A percentile compares a stretch with the other conserved stretches of the same genome.
phyloP scores from a whole-genome alignment of 2,797 vertebrate genomes.

The Sparidentex hasta region DNA sequence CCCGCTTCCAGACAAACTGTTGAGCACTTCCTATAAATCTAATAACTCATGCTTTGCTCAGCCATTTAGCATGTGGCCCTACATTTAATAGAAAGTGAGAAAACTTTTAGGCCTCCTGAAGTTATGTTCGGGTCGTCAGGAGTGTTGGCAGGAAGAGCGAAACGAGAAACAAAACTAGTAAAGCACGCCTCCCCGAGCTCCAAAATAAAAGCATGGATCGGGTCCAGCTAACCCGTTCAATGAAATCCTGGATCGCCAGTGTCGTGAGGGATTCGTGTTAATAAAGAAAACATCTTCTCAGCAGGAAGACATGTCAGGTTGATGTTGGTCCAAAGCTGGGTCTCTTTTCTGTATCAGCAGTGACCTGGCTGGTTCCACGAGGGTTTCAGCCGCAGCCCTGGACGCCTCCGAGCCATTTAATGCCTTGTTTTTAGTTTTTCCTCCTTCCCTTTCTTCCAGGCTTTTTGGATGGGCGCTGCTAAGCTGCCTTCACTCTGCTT shows the following conservation, averaged over 20 bases:
- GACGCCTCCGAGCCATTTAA: constrained; percentile 63
- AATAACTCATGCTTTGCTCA: constrained; percentile 64
- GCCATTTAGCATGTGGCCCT: constrained; percentile 26
- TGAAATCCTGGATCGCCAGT: constrained; percentile 52
- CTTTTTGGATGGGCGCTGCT: constrained; percentile 74
- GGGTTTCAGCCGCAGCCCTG: constrained; percentile 54
- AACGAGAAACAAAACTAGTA: constrained; percentile 39
- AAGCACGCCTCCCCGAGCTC: constrained; percentile 24
- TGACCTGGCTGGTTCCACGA: constrained; percentile 53
- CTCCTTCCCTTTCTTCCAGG: constrained; percentile 67
- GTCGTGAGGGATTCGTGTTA: constrained; percentile 54
- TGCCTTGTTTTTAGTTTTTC: constrained; percentile 74
- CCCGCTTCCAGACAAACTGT: constrained; percentile 70
- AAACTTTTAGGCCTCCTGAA: constrained; percentile 30
- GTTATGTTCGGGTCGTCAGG: constrained; percentile 54
- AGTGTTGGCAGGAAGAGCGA: constrained; percentile 43
- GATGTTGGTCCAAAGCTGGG: constrained; percentile 47
- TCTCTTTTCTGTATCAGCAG: constrained; percentile 52
- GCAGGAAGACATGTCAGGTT: constrained; percentile 53
- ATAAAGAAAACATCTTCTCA: constrained; percentile 57
- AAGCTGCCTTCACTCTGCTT: constrained; percentile 77
- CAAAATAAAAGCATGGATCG: constrained; percentile 42
- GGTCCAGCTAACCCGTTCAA: constrained; percentile 42
- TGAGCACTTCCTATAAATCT: constrained; percentile 73
- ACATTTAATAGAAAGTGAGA: constrained; percentile 47